Percentiles rank a stretch among this genome's conserved stretches.
Evolutionary conservation across 2,797 vertebrate genomes (phyloP).

Genomic region (Artibeus jamaicensis): DNA sequence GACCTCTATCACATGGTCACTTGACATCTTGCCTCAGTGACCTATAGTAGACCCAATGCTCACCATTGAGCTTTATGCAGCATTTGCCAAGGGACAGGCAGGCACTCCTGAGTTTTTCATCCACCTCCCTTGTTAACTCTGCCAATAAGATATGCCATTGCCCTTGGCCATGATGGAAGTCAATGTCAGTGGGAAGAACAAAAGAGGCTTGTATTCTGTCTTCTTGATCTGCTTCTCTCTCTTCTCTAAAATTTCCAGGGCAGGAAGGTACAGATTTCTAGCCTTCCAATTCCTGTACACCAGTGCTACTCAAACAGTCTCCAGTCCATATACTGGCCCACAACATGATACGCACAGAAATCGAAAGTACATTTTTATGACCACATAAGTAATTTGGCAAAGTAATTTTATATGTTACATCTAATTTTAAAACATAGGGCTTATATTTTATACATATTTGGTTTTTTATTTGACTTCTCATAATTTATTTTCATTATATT

Average conservation of each 20-base stretch:
- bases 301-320: not conserved
- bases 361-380: not conserved
- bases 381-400: not conserved
- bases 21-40: not conserved
- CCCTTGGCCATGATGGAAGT: not conserved
- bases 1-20: not conserved
- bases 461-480: not conserved
- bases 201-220: not conserved
- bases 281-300: not conserved
- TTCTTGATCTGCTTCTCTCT: not conserved
- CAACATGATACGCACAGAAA: not conserved
- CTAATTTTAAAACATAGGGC: not conserved
- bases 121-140: conserved; percentile 3
- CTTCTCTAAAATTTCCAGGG: not conserved
- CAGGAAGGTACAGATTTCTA: not conserved
- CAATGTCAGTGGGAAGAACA: not conserved
- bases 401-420: not conserved
- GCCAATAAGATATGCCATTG: not conserved
- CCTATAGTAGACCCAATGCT: too few species aligned
- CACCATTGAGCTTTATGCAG: not conserved
- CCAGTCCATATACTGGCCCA: not conserved
- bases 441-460: not conserved
- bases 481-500: not conserved
- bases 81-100: not conserved
- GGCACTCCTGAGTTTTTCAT: not conserved